Evolutionary conservation across 2,888 invertebrate species (phyloP).

Genomic region (Stratiomys singularior): DNA sequence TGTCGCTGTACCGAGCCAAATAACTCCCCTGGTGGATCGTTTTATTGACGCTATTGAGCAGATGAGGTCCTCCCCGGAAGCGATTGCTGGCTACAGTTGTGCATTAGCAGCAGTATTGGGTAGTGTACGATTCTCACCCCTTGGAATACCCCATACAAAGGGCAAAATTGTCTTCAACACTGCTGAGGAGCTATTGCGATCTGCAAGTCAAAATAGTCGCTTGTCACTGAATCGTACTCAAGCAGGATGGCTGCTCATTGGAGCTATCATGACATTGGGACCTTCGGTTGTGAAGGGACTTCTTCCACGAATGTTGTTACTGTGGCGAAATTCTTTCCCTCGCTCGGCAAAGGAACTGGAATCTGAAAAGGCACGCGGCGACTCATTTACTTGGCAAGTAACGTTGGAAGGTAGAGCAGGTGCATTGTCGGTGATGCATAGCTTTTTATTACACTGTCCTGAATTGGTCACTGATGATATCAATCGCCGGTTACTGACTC

Average conservation of each 20-base stretch:
- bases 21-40: constrained; percentile 91
- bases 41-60: constrained; percentile 90
- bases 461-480: constrained; percentile 94
- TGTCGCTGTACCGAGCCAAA: constrained; percentile 92
- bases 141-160: constrained; percentile 96
- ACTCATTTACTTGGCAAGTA: constrained; percentile 99
- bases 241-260: constrained; percentile 97
- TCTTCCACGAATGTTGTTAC: constrained; percentile 89
- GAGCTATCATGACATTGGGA: constrained; percentile 95
- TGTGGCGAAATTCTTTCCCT: constrained; percentile 99
- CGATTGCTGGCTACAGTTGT: constrained; percentile 89
- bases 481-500: constrained; percentile 85
- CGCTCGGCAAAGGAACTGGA: constrained; percentile 96
- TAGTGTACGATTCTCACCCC: constrained; percentile 86
- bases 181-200: constrained; percentile 94
- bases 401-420: constrained; percentile 96
- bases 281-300: constrained; percentile 92
- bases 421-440: constrained; percentile 94
- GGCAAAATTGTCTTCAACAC: constrained; percentile 98
- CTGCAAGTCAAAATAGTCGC: constrained; percentile 96
- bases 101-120: constrained; percentile 95
- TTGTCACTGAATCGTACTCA: constrained; percentile 94
- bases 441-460: constrained; percentile 89
- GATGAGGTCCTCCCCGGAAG: constrained; percentile 88
- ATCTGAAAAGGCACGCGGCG: constrained; percentile 94